A percentile compares a stretch with the other conserved stretches of the same genome.
Conservation (phyloP, 2,113 vertebrate genomes). For the Lampris megalopsis region DNA sequence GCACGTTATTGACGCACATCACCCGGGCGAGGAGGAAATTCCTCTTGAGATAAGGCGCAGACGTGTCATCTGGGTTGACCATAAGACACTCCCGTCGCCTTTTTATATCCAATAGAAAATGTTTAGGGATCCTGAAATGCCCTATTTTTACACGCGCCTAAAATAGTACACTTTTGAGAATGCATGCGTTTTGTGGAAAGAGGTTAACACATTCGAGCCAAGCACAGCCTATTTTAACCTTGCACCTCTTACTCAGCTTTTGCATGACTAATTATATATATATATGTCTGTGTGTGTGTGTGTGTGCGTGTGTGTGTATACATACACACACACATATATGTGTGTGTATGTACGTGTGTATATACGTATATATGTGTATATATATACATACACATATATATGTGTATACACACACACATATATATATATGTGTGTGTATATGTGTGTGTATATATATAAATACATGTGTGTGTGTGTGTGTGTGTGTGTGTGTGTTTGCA, state of each 20-base stretch:
- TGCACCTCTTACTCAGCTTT: neutral
- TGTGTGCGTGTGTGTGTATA: too few relatives aligned
- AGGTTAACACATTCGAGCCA: slow-evolving; percentile 57
- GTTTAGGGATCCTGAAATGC: slow-evolving; percentile 63
- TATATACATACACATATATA: too few relatives aligned
- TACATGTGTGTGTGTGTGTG: too few relatives aligned
- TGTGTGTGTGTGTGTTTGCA: too few relatives aligned
- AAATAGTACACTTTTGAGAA: slow-evolving; percentile 67
- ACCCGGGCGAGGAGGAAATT: slow-evolving; percentile 81
- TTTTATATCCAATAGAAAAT: slow-evolving; percentile 48
- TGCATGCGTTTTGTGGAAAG: slow-evolving; percentile 55
- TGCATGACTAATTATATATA: too few relatives aligned
- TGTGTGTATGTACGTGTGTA: too few relatives aligned
- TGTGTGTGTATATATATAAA: too few relatives aligned
- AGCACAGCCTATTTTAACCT: neutral
- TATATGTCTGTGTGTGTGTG: too few relatives aligned
- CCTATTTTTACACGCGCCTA: slow-evolving; percentile 57
- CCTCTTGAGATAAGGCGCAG: slow-evolving; percentile 80
- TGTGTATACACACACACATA: too few relatives aligned
- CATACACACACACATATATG: too few relatives aligned
- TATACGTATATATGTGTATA: too few relatives aligned
- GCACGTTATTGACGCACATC: slow-evolving; percentile 85
- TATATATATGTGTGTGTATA: too few relatives aligned
- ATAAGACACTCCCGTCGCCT: slow-evolving; percentile 66
- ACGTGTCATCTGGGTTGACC: slow-evolving; percentile 81